A percentile compares a stretch with the other conserved stretches of the same genome.
phyloP scores from a whole-genome alignment of 2,797 vertebrate genomes.

The Melanotaenia trifasciata region DNA sequence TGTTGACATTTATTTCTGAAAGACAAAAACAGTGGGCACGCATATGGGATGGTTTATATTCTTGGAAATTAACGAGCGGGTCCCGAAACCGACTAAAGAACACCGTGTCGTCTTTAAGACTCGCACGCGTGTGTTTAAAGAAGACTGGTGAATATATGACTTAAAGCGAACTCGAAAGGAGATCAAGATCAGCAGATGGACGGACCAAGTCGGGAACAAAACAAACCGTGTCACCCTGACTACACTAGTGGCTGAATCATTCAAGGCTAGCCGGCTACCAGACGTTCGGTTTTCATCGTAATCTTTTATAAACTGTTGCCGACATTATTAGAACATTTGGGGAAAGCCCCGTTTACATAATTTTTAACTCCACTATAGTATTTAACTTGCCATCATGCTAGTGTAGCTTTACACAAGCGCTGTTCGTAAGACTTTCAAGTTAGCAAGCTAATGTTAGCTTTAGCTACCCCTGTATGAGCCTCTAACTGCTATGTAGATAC shows the following conservation, averaged over 20 bases:
- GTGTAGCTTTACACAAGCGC: conserved; percentile 33
- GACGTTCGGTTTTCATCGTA: neutral
- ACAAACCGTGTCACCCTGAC: conserved; percentile 75
- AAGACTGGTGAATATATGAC: neutral
- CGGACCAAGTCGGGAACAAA: conserved; percentile 71
- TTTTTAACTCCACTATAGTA: neutral
- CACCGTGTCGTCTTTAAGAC: neutral
- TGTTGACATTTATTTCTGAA: conserved; percentile 86
- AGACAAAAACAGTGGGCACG: conserved; percentile 76
- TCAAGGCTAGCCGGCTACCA: conserved; percentile 51
- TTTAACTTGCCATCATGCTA: conserved; percentile 22
- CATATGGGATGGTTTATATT: conserved; percentile 54
- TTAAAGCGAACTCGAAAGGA: conserved; percentile 13
- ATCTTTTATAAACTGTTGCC: neutral
- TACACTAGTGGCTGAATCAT: conserved; percentile 77
- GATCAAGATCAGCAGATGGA: conserved; percentile 57
- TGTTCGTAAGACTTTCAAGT: conserved; percentile 41
- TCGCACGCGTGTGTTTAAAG: neutral
- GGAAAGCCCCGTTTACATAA: neutral
- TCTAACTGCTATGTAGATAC: conserved; percentile 26
- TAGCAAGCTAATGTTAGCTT: conserved; percentile 62
- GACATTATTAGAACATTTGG: neutral
- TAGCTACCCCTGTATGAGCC: conserved; percentile 29
- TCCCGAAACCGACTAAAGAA: neutral
- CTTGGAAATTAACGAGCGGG: conserved; percentile 37